These are phyloP conservation scores for Tetrao urogallus DNA, from an alignment of 2,113 vertebrate genomes.

Conservation along the genomic window DNA sequence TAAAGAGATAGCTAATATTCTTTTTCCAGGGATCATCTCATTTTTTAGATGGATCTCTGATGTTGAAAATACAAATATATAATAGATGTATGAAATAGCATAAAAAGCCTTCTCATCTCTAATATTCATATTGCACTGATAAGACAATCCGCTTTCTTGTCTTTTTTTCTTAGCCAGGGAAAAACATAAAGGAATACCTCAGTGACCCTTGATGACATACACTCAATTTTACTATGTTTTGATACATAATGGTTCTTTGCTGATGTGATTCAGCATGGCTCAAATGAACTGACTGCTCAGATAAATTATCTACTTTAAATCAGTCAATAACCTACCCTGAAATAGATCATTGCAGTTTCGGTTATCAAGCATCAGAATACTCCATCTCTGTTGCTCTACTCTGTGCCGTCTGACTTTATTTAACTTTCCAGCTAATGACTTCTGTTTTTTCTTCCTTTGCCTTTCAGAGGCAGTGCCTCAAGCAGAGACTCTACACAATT, in stretches of 20 bases:
- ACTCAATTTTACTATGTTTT: slow-evolving; percentile 24
- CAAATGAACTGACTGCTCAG: not conserved
- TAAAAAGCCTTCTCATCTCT: not conserved
- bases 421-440: not conserved
- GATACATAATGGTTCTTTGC: not conserved
- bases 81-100: not conserved
- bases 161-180: slow-evolving; percentile 8
- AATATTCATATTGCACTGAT: not conserved
- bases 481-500: not conserved
- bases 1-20: not conserved
- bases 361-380: not conserved
- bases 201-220: not conserved
- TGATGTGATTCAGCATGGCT: not conserved
- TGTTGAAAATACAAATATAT: not conserved
- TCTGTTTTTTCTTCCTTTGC: not conserved
- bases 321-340: not conserved
- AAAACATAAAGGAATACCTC: slow-evolving; percentile 6
- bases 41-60: not conserved
- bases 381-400: not conserved
- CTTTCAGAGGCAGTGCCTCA: not conserved
- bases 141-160: not conserved
- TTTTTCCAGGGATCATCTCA: not conserved
- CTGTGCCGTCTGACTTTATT: not conserved
- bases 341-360: not conserved
- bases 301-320: slow-evolving; percentile 31